Evolutionary conservation across 2,888 invertebrate genomes (phyloP).

Genomic region (Hypena proboscidalis): DNA sequence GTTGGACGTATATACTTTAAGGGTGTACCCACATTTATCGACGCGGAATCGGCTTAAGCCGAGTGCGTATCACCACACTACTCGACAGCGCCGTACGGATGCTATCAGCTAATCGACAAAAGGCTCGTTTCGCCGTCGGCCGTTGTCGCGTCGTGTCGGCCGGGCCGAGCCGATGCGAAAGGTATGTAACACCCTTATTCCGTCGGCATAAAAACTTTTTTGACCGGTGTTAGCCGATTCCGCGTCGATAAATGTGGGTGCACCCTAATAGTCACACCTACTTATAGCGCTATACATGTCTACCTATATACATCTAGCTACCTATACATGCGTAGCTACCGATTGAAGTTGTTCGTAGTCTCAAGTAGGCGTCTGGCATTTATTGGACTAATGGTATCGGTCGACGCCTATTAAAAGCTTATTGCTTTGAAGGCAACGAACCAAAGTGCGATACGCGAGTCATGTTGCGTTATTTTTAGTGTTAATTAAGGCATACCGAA

Average conservation of each 20-base stretch:
- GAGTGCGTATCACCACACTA: too few species aligned
- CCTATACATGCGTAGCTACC: background rate
- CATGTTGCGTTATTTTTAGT: background rate
- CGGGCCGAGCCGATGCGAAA: too few species aligned
- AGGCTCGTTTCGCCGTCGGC: too few species aligned
- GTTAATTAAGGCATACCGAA: too few species aligned
- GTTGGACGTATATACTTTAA: conserved; percentile 23
- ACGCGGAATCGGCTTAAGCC: background rate
- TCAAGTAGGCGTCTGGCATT: conserved; percentile 4
- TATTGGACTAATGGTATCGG: conserved; percentile 4
- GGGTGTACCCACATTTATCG: conserved; percentile 19
- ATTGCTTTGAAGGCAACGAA: conserved; percentile 1
- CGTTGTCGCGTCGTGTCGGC: too few species aligned
- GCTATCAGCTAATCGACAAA: too few species aligned
- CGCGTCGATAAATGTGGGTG: too few species aligned
- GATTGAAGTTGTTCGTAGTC: conserved; percentile 1
- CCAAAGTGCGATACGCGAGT: background rate
- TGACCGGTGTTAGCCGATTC: too few species aligned
- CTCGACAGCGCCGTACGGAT: too few species aligned
- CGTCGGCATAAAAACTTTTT: too few species aligned
- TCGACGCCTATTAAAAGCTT: conserved; percentile 7
- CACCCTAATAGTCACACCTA: conserved; percentile 11
- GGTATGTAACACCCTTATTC: too few species aligned
- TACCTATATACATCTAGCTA: conserved; percentile 2
- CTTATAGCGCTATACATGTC: background rate